Conservation (phyloP, 2,797 vertebrate species). For the Malurus leucopterus region DNA sequence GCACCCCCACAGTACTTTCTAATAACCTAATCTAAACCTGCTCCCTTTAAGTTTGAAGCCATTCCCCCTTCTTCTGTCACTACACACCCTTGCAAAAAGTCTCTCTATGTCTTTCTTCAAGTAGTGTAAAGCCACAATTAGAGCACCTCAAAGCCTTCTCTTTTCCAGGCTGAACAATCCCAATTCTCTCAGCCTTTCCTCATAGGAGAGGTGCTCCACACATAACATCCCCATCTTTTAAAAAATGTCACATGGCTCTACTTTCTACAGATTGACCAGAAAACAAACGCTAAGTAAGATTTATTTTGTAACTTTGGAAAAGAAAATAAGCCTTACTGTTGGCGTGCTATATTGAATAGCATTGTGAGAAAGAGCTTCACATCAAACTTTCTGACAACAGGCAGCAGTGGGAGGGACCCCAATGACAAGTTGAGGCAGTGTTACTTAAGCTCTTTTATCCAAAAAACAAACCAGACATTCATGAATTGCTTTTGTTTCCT, state of each 20-base stretch:
- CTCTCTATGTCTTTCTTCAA: not conserved
- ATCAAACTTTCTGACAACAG: not conserved
- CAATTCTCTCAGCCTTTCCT: not conserved
- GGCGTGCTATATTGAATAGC: not conserved
- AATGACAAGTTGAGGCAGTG: no score
- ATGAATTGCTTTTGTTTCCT: not conserved
- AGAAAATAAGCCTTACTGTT: not conserved
- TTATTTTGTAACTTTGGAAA: not conserved
- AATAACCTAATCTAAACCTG: not conserved
- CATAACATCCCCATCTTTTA: not conserved
- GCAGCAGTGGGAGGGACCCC: not conserved
- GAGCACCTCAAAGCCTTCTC: not conserved
- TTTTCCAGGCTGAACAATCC: not conserved
- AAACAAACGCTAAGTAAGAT: not conserved
- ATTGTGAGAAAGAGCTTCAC: rapidly evolving
- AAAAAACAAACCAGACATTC: not conserved
- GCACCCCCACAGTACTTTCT: not conserved
- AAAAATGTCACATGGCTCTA: not conserved
- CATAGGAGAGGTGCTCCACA: not conserved
- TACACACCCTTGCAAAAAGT: not conserved
- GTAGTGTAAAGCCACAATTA: not conserved
- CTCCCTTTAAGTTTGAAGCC: not conserved
- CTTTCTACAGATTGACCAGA: not conserved
- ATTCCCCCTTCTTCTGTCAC: no score
- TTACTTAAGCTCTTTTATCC: not conserved